phyloP scores from a whole-genome alignment of 2,797 vertebrate genomes.

The Leuciscus waleckii region DNA sequence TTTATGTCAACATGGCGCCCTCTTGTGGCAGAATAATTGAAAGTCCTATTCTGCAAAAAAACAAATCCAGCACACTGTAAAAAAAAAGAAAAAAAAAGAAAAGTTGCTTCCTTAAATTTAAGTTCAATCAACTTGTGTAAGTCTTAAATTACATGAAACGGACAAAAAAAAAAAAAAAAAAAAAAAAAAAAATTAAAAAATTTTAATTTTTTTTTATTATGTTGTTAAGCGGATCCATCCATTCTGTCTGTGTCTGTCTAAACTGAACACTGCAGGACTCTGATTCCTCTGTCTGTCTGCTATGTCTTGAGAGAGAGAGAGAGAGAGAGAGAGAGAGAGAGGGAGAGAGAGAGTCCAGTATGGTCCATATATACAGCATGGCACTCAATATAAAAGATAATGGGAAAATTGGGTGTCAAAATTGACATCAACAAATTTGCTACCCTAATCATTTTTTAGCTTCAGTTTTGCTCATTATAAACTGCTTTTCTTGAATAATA shows the following conservation, averaged over 20 bases:
- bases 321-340: no score
- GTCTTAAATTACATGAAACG: no score
- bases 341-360: no score
- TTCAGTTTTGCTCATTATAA: neutral
- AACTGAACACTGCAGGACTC: neutral
- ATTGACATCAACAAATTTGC: neutral
- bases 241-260: slow-evolving; percentile 16
- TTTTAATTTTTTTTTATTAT: no score
- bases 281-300: neutral
- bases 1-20: slow-evolving; percentile 18
- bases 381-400: neutral
- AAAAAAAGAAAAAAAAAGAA: no score
- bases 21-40: slow-evolving; percentile 3
- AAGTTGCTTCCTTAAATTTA: no score
- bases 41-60: no score
- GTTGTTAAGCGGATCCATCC: slow-evolving; percentile 9
- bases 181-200: no score
- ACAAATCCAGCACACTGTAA: neutral
- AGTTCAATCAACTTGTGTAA: no score
- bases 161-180: no score
- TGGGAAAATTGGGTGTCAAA: neutral
- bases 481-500: neutral
- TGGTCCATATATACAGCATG: no score
- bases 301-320: neutral
- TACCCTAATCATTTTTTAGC: neutral